Evolutionary conservation across 2,797 vertebrate species (phyloP).

Genomic region (Falco novaeseelandiae): DNA sequence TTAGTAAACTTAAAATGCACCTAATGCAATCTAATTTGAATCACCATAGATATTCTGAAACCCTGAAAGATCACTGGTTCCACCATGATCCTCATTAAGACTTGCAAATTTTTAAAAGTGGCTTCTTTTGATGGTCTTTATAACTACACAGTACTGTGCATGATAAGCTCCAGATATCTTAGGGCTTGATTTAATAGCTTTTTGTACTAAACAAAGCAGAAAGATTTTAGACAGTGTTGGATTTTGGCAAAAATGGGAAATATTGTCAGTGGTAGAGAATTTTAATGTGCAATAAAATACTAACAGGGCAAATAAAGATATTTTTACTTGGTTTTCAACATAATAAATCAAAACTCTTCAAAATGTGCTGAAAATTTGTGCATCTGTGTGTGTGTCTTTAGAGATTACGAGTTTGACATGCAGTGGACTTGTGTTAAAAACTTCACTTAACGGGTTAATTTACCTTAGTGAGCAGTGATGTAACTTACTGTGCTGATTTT

Average conservation of each 20-base stretch:
- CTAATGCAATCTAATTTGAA: neutral
- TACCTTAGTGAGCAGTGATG: neutral
- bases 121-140: neutral
- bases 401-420: neutral
- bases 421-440: neutral
- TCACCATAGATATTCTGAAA: neutral
- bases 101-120: neutral
- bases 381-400: neutral
- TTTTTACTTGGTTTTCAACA: neutral
- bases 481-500: neutral
- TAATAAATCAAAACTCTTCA: neutral
- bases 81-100: fast-evolving
- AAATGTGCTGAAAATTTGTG: neutral
- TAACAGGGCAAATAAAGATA: neutral
- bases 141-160: fast-evolving
- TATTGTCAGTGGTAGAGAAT: neutral
- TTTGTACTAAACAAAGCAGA: neutral
- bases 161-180: neutral
- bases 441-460: neutral
- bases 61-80: neutral
- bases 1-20: neutral
- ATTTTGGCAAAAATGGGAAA: neutral
- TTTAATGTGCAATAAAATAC: neutral
- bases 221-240: fast-evolving
- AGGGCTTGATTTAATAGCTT: neutral